Evolutionary conservation across 1,140 invertebrate genomes (phyloP).

Genomic region (Leguminivora glycinivorella): DNA sequence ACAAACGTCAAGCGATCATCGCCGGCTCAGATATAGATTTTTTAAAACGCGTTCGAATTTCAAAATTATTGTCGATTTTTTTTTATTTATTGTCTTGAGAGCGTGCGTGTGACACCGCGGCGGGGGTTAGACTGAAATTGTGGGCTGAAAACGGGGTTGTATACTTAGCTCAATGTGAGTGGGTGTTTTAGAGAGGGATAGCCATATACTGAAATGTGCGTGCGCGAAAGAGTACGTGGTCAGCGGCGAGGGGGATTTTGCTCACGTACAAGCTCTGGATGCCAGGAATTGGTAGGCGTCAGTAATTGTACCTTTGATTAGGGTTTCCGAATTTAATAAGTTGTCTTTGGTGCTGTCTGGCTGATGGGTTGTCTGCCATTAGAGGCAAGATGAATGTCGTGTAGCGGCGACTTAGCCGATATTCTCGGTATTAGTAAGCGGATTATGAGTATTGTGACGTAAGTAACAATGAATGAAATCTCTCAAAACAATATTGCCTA

Average conservation of each 20-base stretch:
- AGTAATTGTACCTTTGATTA: slow-evolving; percentile 62
- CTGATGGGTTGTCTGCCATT: slow-evolving; percentile 16
- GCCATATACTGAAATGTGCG: slow-evolving; percentile 25
- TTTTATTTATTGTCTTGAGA: slow-evolving; percentile 4
- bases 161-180: slow-evolving; percentile 46
- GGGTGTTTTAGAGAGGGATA: slow-evolving; percentile 47
- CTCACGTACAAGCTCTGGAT: slow-evolving; percentile 46
- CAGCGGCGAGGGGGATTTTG: slow-evolving; percentile 38
- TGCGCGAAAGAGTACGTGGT: slow-evolving; percentile 30
- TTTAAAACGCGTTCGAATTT: slow-evolving; percentile 10
- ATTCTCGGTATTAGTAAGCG: too few species aligned
- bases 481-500: not conserved
- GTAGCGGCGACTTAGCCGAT: not conserved
- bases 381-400: not conserved
- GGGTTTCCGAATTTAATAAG: slow-evolving; percentile 57
- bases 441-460: not conserved
- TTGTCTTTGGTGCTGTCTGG: slow-evolving; percentile 33
- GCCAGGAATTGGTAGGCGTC: slow-evolving; percentile 60
- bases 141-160: slow-evolving; percentile 54
- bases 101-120: slow-evolving; percentile 38
- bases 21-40: slow-evolving; percentile 37
- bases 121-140: slow-evolving; percentile 52
- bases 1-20: slow-evolving; percentile 46
- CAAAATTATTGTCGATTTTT: slow-evolving; percentile 29
- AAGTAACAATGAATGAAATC: slow-evolving; percentile 16